Percentiles rank a stretch among this genome's conserved stretches.
phyloP scores from a whole-genome alignment of 2,113 vertebrate genomes.

The Ochotona curzoniae region DNA sequence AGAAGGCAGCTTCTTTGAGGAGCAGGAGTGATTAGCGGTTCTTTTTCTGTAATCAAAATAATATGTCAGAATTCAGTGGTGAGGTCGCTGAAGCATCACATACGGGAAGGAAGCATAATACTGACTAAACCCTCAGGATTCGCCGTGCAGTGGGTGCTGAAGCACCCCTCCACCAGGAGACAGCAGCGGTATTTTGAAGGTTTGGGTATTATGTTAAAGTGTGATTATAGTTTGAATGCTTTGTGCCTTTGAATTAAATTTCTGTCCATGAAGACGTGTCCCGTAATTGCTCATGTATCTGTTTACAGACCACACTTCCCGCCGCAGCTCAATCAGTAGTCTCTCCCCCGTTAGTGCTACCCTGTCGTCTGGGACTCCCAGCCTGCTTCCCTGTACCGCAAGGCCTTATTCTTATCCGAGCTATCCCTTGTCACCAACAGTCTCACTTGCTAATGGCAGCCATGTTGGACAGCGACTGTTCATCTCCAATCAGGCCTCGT shows the following conservation, averaged over 20 bases:
- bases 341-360: conserved; percentile 82
- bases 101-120: conserved; percentile 1
- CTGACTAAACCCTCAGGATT: conserved; percentile 39
- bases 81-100: conserved; percentile 48
- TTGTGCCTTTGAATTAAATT: conserved; percentile 71
- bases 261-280: conserved; percentile 73
- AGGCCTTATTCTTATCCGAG: conserved; percentile 81
- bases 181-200: conserved; percentile 58
- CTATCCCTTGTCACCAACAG: conserved; percentile 78
- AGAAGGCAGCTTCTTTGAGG: conserved; percentile 62
- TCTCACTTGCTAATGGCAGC: conserved; percentile 81
- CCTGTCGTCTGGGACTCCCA: conserved; percentile 72
- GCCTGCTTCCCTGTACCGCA: conserved; percentile 77
- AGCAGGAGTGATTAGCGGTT: conserved; percentile 70
- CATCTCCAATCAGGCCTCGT: conserved; percentile 86
- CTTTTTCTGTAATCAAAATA: conserved; percentile 64
- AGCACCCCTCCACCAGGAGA: conserved; percentile 24
- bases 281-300: conserved; percentile 76
- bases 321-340: conserved; percentile 79
- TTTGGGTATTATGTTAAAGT: conserved; percentile 78
- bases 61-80: conserved; percentile 35
- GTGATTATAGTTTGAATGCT: conserved; percentile 73
- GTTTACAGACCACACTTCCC: conserved; percentile 79
- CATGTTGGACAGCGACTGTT: conserved; percentile 84
- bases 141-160: conserved; percentile 11